Evolutionary conservation across 1,140 invertebrate genomes (phyloP).

Genomic region (Hyposmocoma kahamanoa): DNA sequence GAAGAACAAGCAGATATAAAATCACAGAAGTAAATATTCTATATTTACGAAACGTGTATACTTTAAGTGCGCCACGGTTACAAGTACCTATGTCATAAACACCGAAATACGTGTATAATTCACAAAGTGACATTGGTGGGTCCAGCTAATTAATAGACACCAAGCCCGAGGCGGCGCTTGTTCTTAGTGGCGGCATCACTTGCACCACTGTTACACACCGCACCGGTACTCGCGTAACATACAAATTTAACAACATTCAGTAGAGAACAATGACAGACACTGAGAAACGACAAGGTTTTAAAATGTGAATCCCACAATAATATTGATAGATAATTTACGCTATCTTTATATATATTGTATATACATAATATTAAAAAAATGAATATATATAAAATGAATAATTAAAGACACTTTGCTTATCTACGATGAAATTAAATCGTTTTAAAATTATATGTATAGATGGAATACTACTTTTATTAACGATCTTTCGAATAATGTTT

Average conservation of each 20-base stretch:
- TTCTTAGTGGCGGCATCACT: background rate
- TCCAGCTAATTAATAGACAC: too few relatives aligned
- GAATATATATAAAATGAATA: slow-evolving; percentile 34
- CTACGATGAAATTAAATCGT: slow-evolving; percentile 49
- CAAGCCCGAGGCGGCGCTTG: too few relatives aligned
- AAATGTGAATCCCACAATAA: slow-evolving; percentile 39
- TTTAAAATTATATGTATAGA: slow-evolving; percentile 52
- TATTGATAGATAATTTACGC: slow-evolving; percentile 39
- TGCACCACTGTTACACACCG: too few relatives aligned
- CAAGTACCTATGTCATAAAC: too few relatives aligned
- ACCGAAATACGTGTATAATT: too few relatives aligned
- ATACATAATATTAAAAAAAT: slow-evolving; percentile 37
- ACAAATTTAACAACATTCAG: slow-evolving; percentile 51
- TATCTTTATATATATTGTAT: too few relatives aligned
- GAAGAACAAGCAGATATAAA: slow-evolving; percentile 35
- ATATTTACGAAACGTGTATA: slow-evolving; percentile 52
- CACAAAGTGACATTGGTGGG: too few relatives aligned
- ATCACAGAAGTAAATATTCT: slow-evolving; percentile 67
- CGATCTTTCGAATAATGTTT: slow-evolving; percentile 47
- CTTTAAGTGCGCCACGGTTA: slow-evolving; percentile 22
- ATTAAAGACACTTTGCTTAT: slow-evolving; percentile 53
- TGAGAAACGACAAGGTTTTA: slow-evolving; percentile 50
- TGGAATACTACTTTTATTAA: slow-evolving; percentile 40
- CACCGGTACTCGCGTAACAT: slow-evolving; percentile 33
- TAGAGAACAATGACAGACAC: slow-evolving; percentile 49